Evolutionary conservation across 1,140 invertebrate genomes (phyloP), one percentile per base, ranked within the genome.

Genomic region (Drosophila biarmipes): DNA sequence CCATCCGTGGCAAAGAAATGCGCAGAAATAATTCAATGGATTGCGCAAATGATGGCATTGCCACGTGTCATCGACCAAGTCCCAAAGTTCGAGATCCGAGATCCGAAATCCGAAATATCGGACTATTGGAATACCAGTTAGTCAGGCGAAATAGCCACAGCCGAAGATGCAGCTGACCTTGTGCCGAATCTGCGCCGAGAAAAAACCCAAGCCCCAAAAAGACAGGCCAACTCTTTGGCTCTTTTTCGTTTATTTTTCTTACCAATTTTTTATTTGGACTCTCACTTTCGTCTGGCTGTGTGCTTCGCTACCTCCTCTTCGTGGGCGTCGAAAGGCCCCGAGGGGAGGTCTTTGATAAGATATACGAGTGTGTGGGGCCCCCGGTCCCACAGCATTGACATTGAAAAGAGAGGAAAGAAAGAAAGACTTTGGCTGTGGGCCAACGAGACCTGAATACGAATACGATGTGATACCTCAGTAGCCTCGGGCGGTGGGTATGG

Each of bases 91-190:
- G n/a, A 46, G 15, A 27, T n/a, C 15, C 45, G 15, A 19, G 24
- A 45, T 5, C 15, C 3, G 19, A 14, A 43, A 24, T 46, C n/a
- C n/a, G n/a, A n/a, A n/a, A n/a, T n/a, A n/a, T n/a, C n/a, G n/a
- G n/a, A n/a, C n/a, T n/a, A n/a, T n/a, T n/a, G n/a, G 27, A 49
- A 49, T 84, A 84, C 80, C 78, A 81, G 80, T 84, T 84, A 78
- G 69, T 81, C 78, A 81, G 48, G 8, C 35, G 51, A 42, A 37
- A 63, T 24, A 66, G 15, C 37, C 38, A 51, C 40, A 61, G 40
- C 72, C 69, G 82, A 86, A 85, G 82, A 86, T 86, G 81, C 81
- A 86, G 81, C 82, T 78, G 81, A 86, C 81, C 81, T 86, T 86
- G 81, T 87, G 81, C 81, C 77, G 81, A 87, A 86, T 86, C 81